Evolutionary conservation across 2,797 vertebrate species (phyloP).

Genomic region (Momotus momota): DNA sequence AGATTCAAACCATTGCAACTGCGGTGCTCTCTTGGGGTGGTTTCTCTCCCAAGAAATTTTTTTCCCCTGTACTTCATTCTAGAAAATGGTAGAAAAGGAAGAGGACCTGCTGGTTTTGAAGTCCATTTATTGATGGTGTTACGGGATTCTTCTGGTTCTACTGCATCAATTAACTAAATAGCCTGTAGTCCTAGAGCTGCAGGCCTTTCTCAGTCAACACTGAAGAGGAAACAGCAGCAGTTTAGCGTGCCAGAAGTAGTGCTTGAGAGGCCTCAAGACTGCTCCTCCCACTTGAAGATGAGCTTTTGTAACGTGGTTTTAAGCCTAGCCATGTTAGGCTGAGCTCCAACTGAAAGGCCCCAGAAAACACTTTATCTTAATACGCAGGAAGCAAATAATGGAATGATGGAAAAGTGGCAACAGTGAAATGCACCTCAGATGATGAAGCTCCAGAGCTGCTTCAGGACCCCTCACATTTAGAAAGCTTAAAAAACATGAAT

Average conservation of each 20-base stretch:
- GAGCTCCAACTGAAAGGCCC: not conserved
- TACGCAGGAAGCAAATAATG: not conserved
- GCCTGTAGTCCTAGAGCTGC: not conserved
- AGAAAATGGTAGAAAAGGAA: not conserved
- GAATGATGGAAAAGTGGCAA: not conserved
- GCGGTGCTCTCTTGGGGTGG: not conserved
- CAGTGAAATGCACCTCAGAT: not conserved
- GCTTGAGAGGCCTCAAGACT: not conserved
- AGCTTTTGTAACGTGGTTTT: not conserved
- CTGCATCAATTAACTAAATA: slow-evolving; percentile 17
- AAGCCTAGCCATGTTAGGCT: not conserved
- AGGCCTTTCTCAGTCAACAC: not conserved
- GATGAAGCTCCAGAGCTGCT: not conserved
- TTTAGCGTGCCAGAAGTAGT: not conserved
- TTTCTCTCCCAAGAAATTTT: not conserved
- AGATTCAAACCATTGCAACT: not conserved
- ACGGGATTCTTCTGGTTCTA: not conserved
- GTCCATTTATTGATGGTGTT: not conserved
- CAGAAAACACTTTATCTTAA: not conserved
- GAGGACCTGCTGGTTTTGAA: not conserved
- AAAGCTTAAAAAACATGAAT: not conserved
- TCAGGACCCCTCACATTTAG: not conserved
- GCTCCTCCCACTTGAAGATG: not conserved
- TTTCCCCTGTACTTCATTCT: not conserved
- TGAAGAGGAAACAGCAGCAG: not conserved